Conservation (phyloP, 2,888 invertebrate species). For the Euzophera pinguis region DNA sequence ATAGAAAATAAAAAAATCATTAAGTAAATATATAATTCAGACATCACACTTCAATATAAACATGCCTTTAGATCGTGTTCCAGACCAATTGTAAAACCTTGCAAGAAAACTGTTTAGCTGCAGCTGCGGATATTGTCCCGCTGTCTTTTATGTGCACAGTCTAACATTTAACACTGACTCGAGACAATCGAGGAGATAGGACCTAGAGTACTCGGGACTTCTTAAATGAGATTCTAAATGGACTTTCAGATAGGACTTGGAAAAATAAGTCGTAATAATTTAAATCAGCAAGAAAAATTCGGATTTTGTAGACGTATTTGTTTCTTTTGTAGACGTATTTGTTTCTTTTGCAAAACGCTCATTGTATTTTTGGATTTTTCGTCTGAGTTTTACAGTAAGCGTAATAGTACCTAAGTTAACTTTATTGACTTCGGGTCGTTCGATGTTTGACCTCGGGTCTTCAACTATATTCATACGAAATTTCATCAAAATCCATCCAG, state of each 20-base stretch:
- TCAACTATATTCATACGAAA: too few relatives aligned
- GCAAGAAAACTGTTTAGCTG: constrained; percentile 37
- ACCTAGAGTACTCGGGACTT: constrained; percentile 39
- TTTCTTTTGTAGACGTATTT: background rate
- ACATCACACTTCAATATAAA: background rate
- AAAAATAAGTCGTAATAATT: constrained; percentile 7
- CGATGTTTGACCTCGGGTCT: too few relatives aligned
- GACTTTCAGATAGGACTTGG: constrained; percentile 18
- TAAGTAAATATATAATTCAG: too few relatives aligned
- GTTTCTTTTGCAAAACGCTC: too few relatives aligned
- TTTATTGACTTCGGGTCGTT: too few relatives aligned
- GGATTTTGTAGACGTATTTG: background rate
- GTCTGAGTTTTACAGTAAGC: too few relatives aligned
- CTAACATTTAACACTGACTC: constrained; percentile 58
- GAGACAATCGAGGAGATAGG: constrained; percentile 49
- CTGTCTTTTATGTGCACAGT: constrained; percentile 26
- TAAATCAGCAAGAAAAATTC: background rate
- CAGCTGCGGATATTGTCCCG: constrained; percentile 29
- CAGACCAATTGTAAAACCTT: constrained; percentile 29
- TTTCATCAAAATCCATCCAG: too few relatives aligned
- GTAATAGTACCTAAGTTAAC: too few relatives aligned
- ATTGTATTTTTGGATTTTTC: too few relatives aligned
- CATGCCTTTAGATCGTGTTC: constrained; percentile 24
- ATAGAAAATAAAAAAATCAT: background rate
- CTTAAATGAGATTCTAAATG: constrained; percentile 28